phyloP scores from a whole-genome alignment of 2,888 invertebrate species.

The Ophion obscuratus region DNA sequence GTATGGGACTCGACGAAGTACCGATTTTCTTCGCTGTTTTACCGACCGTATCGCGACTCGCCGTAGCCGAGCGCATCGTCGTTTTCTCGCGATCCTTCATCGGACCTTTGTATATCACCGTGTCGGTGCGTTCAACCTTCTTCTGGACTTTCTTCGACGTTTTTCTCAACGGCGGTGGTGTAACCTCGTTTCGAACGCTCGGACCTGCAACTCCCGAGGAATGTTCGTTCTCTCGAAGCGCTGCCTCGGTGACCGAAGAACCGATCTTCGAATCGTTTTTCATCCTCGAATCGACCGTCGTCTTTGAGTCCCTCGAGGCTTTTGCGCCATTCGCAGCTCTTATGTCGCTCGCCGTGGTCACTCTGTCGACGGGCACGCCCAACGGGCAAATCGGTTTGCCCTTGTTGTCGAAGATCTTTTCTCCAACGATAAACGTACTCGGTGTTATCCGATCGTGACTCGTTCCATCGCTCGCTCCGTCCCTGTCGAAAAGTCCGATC shows the following conservation, averaged over 20 bases:
- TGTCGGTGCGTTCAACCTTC: conserved; percentile 76
- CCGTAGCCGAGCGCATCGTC: neutral
- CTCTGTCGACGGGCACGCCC: conserved; percentile 46
- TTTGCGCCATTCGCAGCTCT: neutral
- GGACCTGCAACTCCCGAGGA: neutral
- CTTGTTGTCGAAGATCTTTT: conserved; percentile 1
- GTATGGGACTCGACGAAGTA: conserved; percentile 41
- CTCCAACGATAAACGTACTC: neutral
- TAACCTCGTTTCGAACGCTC: neutral
- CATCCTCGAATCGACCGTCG: neutral
- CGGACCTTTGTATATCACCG: conserved; percentile 79
- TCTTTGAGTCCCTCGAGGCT: neutral
- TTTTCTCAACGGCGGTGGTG: neutral
- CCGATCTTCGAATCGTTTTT: neutral
- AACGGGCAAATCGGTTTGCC: conserved; percentile 52
- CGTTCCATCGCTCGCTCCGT: neutral
- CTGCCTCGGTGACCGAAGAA: neutral
- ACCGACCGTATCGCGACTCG: conserved; percentile 17
- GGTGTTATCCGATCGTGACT: neutral
- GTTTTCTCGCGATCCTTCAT: conserved; percentile 62
- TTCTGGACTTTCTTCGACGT: conserved; percentile 60
- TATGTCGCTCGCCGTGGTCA: neutral
- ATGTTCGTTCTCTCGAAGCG: neutral
- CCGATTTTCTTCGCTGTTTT: conserved; percentile 21
- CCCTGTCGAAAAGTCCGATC: neutral